Percentiles rank a stretch among this genome's conserved stretches.
Conservation (phyloP, 2,797 vertebrate genomes). For the Cossypha niveicapilla region DNA sequence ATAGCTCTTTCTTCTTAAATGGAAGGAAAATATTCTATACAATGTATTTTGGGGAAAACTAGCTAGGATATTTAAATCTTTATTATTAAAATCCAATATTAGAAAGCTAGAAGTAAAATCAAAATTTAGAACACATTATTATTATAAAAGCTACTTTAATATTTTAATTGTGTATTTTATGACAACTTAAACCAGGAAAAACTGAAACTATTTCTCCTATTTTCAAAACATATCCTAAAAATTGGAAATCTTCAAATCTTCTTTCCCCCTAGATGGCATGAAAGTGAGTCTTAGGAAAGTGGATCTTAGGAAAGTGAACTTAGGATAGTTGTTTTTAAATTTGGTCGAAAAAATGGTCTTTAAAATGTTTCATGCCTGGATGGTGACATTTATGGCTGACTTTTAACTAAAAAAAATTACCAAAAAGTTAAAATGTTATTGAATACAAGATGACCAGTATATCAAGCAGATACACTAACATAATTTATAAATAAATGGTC, state of each 20-base stretch:
- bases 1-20: background rate
- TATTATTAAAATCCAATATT: background rate
- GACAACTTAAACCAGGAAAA: background rate
- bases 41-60: background rate
- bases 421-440: background rate
- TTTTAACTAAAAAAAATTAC: background rate
- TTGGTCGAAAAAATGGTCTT: background rate
- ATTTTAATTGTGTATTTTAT: background rate
- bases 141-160: background rate
- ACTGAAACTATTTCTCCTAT: background rate
- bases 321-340: background rate
- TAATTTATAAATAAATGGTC: background rate
- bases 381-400: background rate
- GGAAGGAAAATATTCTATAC: background rate
- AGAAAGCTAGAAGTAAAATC: background rate
- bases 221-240: background rate
- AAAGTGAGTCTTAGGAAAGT: background rate
- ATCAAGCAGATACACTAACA: background rate
- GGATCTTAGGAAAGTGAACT: background rate
- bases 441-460: background rate
- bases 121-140: background rate
- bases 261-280: fast-evolving
- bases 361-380: background rate
- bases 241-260: background rate
- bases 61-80: background rate